A percentile compares a stretch with the other conserved stretches of the same genome.
Evolutionary conservation across 2,888 invertebrate species (phyloP).

Genomic region (Autographa gamma): DNA sequence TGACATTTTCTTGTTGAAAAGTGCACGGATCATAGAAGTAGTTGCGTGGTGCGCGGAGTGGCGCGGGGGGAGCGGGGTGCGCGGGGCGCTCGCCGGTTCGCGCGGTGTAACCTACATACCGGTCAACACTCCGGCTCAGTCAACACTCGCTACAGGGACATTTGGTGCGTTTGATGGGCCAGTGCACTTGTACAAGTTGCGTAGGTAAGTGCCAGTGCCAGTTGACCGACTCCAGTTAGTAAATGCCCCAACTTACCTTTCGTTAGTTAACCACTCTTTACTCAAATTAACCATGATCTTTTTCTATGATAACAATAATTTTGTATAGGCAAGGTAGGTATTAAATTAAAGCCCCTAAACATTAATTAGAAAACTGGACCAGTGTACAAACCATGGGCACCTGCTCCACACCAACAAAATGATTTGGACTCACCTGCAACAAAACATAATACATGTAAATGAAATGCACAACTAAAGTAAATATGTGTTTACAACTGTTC

Average conservation of each 20-base stretch:
- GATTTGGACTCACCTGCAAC: conserved; percentile 81
- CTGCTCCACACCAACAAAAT: conserved; percentile 23
- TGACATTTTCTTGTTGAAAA: conserved; percentile 85
- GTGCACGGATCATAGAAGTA: conserved; percentile 85
- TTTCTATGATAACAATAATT: not conserved
- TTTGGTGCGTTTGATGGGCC: conserved; percentile 78
- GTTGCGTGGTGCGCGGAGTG: conserved; percentile 74
- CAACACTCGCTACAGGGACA: conserved; percentile 89
- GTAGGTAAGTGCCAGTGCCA: conserved; percentile 35
- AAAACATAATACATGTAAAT: conserved; percentile 62
- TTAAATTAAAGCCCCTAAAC: too few species aligned
- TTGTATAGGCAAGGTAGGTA: too few species aligned
- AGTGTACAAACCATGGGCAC: conserved; percentile 53
- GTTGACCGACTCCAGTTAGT: not conserved
- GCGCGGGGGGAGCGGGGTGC: conserved; percentile 57
- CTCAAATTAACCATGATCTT: not conserved
- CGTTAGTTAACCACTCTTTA: too few species aligned
- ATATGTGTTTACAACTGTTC: conserved; percentile 55
- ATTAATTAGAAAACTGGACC: not conserved
- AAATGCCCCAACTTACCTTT: not conserved
- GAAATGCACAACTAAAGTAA: conserved; percentile 48
- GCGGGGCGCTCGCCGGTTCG: conserved; percentile 77
- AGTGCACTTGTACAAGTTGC: conserved; percentile 73
- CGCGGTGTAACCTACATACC: conserved; percentile 88
- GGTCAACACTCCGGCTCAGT: conserved; percentile 89